Conservation (phyloP, 2,797 vertebrate genomes). For the Pseudochirops corinnae region DNA sequence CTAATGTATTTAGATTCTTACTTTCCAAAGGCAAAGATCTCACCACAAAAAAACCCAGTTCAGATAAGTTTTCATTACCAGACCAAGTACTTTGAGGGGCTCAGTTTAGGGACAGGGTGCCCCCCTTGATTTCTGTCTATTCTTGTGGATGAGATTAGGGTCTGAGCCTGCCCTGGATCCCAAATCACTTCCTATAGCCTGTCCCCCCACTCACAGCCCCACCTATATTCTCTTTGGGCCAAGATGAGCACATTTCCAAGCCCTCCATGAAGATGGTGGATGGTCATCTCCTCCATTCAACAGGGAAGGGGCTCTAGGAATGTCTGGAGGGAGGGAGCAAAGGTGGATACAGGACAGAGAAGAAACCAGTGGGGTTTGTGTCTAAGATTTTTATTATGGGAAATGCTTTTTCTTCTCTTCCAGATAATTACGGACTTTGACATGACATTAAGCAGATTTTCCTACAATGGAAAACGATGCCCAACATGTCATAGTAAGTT, state of each 20-base stretch:
- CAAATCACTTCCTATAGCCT: neutral
- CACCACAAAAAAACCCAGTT: neutral
- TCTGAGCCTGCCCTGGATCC: neutral
- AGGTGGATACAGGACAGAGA: neutral
- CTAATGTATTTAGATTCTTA: neutral
- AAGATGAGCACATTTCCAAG: no score
- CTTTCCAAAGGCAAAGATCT: neutral
- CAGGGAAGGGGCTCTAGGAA: neutral
- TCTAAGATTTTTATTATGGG: neutral
- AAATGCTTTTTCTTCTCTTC: constrained; percentile 79
- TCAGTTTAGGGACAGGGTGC: neutral
- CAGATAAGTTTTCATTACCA: neutral
- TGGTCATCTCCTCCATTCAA: neutral
- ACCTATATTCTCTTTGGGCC: no score
- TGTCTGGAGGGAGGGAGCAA: neutral
- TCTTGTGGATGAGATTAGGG: neutral
- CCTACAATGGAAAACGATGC: constrained; percentile 93
- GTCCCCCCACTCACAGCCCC: no score
- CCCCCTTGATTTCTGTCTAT: neutral
- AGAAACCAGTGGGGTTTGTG: neutral
- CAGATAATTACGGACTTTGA: constrained; percentile 99
- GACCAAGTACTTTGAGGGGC: neutral
- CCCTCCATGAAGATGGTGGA: neutral
- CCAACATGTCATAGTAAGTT: constrained; percentile 97
- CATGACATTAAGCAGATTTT: constrained; percentile 98